Base-by-base conservation (phyloP, 2,888 invertebrate species). In the Syrista parreyssii region DNA sequence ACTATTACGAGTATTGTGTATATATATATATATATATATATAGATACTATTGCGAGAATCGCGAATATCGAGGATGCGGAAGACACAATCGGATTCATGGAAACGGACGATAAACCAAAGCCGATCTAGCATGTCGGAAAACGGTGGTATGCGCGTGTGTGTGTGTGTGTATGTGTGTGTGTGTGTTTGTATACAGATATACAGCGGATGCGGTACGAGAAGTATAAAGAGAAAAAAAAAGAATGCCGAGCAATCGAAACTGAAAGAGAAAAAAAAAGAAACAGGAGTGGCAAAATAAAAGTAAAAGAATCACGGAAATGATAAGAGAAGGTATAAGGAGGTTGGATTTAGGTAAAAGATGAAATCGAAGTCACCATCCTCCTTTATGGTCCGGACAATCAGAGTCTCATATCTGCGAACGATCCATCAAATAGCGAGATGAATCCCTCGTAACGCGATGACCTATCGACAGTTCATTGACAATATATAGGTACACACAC, bases 311-410 rank as follows among this genome's bases (percentile, higher is more conserved):
- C 2, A 31, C 12, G 12, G 31, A n/a, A 31, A 33, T 33, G 31
- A 33, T 31, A 71, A 31, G 12, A 71, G 71, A 33, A 6, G 9
- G 2, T 33, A 33, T 32, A 23, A 71, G 71, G 15, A 12, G 71
- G 31, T 71, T 2, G 71, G 84, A 86, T 55, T 55, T 55, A 55
- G 55, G 55, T 55, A 23, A 55, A 55, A 55, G 55, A 9, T 23
- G 55, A 33, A 33, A 71, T 71, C 71, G 71, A 33, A 71, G 71
- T 31, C 71, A 33, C 33, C 71, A 31, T 71, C 31, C 71, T 31
- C 12, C 6, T 35, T 85, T 85, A 85, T 81, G 80, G 78, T 74
- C 23, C 79, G 81, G 74, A 80, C 85, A 85, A 85, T 85, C 86
- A 85, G 79, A 76, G 79, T 80, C 82, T 85, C 84, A 78, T 85